phyloP scores from a whole-genome alignment of 2,113 vertebrate genomes.

The Colistium nudipinnis region DNA sequence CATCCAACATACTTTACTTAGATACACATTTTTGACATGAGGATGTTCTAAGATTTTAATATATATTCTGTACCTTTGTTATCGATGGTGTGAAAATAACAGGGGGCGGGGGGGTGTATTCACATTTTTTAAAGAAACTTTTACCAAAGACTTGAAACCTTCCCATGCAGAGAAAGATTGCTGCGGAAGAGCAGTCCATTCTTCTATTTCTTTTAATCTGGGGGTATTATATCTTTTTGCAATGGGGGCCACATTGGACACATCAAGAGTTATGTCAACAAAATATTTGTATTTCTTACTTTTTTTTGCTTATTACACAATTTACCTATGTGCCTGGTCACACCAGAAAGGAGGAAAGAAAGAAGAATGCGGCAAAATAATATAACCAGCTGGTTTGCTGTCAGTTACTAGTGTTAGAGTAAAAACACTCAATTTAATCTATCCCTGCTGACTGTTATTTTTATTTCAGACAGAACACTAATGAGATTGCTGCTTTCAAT shows the following conservation, averaged over 20 bases:
- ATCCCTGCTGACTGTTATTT: not conserved
- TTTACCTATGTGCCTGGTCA: not conserved
- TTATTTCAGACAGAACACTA: not conserved
- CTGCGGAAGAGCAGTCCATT: conserved; percentile 21
- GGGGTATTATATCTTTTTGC: not conserved
- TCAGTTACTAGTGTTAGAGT: not conserved
- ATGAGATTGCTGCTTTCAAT: not conserved
- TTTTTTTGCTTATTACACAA: not conserved
- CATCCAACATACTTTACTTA: not conserved
- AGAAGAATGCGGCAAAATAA: no score
- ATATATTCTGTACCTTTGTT: conserved; percentile 29
- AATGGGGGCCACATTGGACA: not conserved
- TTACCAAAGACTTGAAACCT: conserved; percentile 91
- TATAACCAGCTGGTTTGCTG: not conserved
- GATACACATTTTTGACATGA: conserved; percentile 9
- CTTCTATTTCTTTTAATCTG: not conserved
- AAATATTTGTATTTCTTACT: not conserved
- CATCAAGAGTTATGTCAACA: not conserved
- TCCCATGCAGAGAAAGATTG: conserved; percentile 72
- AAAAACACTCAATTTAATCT: not conserved
- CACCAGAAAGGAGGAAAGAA: not conserved
- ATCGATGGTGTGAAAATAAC: conserved; percentile 56
- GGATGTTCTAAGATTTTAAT: conserved; percentile 26
- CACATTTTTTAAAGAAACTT: conserved; percentile 68
- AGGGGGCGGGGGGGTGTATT: conserved; percentile 23